These are phyloP conservation scores for Macropus fuliginosus DNA, from an alignment of 2,797 vertebrate species.

Conservation along the genomic window DNA sequence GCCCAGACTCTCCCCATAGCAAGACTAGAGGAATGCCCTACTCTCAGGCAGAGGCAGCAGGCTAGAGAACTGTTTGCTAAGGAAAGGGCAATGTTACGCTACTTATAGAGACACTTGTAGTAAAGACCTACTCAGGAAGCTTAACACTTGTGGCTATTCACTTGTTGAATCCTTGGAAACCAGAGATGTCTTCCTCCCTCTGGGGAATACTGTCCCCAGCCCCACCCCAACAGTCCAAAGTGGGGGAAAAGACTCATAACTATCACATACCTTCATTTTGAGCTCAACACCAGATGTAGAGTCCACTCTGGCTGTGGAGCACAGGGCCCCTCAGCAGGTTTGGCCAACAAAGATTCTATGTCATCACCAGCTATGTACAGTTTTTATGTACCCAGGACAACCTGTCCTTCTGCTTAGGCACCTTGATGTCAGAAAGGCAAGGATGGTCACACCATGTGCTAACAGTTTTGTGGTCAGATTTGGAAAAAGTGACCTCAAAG, in stretches of 20 bases:
- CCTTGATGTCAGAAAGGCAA: conserved; percentile 79
- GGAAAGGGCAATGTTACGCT: conserved; percentile 22
- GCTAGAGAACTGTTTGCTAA: neutral
- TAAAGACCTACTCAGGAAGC: conserved; percentile 62
- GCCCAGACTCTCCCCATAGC: neutral
- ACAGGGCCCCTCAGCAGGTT: conserved; percentile 66
- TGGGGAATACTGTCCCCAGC: conserved; percentile 31
- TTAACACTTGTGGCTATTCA: conserved; percentile 77
- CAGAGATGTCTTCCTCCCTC: conserved; percentile 31
- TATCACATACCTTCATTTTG: conserved; percentile 35
- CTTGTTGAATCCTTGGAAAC: conserved; percentile 70
- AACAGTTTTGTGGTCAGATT: conserved; percentile 63
- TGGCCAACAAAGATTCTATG: conserved; percentile 54
- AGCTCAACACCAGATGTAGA: conserved; percentile 19
- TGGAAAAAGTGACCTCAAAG: conserved; percentile 43
- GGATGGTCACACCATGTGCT: conserved; percentile 48
- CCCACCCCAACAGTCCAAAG: conserved; percentile 57
- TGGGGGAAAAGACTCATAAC: conserved; percentile 59
- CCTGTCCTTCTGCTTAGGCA: conserved; percentile 77
- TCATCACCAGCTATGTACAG: conserved; percentile 51
- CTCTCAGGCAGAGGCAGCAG: neutral
- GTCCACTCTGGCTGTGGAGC: conserved; percentile 55
- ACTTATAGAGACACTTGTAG: conserved; percentile 65
- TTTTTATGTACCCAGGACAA: conserved; percentile 45
- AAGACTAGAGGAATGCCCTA: neutral